Percentiles rank a stretch among this genome's conserved stretches.
Evolutionary conservation across 2,797 vertebrate species (phyloP).

Genomic region (Sebastes ruberrimus): DNA sequence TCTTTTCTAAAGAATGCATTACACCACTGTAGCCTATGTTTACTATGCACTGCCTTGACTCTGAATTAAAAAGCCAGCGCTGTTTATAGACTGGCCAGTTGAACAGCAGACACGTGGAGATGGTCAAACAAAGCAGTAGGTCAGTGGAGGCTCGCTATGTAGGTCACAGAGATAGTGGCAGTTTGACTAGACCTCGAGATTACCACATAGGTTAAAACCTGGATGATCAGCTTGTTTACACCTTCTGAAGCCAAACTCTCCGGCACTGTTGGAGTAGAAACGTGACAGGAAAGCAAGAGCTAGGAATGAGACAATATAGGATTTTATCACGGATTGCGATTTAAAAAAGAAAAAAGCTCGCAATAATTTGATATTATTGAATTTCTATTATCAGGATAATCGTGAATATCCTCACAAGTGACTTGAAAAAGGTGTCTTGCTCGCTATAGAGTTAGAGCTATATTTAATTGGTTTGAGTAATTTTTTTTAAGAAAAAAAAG

Average conservation of each 20-base stretch:
- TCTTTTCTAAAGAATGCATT: conserved; percentile 38
- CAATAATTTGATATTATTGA: neutral
- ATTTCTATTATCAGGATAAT: neutral
- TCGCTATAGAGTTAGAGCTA: neutral
- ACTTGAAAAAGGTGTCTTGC: neutral
- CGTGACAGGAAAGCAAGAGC: neutral
- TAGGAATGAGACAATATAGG: neutral
- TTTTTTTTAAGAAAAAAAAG: no score
- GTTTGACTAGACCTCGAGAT: neutral
- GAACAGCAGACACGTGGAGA: conserved; percentile 45
- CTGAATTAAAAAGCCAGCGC: conserved; percentile 42
- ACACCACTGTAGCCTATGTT: conserved; percentile 50
- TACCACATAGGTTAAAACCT: neutral
- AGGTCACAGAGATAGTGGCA: conserved; percentile 41
- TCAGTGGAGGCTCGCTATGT: conserved; percentile 40
- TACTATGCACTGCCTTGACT: conserved; percentile 55
- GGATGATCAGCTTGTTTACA: neutral
- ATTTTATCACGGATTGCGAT: neutral
- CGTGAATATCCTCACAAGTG: neutral
- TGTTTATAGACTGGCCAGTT: conserved; percentile 57
- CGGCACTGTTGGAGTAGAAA: neutral
- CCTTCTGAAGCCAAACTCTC: neutral
- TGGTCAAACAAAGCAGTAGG: conserved; percentile 69
- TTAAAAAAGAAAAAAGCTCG: neutral
- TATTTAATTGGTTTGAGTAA: no score